These are phyloP conservation scores for Bradypus variegatus DNA, from an alignment of 2,797 vertebrate genomes.

Conservation along the genomic window DNA sequence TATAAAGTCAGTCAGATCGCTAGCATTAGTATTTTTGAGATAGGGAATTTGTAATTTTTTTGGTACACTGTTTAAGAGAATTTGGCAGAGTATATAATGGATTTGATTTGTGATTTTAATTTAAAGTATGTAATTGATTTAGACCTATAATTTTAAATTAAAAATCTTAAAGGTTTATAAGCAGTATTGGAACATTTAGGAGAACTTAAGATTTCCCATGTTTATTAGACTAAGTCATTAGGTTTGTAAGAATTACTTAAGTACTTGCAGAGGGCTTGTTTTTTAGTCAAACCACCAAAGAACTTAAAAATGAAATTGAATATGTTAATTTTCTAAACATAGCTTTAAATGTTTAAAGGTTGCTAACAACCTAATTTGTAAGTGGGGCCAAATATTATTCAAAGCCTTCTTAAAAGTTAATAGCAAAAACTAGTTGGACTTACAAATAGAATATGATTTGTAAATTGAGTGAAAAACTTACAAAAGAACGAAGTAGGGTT, in stretches of 20 bases:
- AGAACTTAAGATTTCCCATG: not conserved
- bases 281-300: not conserved
- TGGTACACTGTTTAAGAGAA: not conserved
- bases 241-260: not conserved
- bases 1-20: not conserved
- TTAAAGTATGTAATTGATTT: not conserved
- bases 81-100: not conserved
- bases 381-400: not conserved
- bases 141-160: not conserved
- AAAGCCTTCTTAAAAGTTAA: not conserved
- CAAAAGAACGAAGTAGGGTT: not conserved
- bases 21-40: not conserved
- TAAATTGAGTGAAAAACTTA: not conserved
- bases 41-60: not conserved
- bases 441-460: not conserved
- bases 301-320: not conserved
- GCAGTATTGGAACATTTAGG: not conserved
- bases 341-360: not conserved
- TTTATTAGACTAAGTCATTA: not conserved
- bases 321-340: not conserved
- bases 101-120: constrained; percentile 1
- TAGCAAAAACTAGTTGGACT: not conserved
- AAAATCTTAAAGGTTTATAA: not conserved
- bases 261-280: not conserved
- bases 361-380: not conserved